Base-by-base conservation (phyloP, 1,140 invertebrate species). In the Macrobrachium nipponense region DNA sequence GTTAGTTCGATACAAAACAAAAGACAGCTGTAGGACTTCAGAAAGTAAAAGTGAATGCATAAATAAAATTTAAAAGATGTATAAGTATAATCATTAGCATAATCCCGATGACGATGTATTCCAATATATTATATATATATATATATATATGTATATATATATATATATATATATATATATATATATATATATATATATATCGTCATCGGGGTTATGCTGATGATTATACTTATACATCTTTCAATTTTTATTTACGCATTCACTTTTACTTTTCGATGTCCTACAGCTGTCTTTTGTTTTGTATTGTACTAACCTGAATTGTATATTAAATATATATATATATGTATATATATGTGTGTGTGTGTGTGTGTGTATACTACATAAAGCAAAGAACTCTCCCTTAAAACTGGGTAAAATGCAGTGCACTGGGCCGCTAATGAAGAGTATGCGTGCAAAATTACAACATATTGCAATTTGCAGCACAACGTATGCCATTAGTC, bases 121-220 rank as follows among this genome's bases (percentile, higher is more conserved):
- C 3, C 20, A 73, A 6, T 18, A 18, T 12, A 18, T 18, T 5
- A 77, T 59, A 77, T 77, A 77, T 77, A 77, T 59, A 77, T 77
- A 77, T 58, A 77, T 59, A 77, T 77, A 77, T 77, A 77, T 77
- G 60, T 77, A 77, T 77, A 77, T 77, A 77, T 77, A 77, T 77
- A 77, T 77, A 77, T 59, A 77, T 77, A 77, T 77, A 77, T 77
- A 77, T 77, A 77, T 77, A 77, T 77, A 77, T 77, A 77, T 77
- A 77, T 77, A 77, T 77, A 77, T 77, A 77, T 77, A 77, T 77
- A 51, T 51, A 51, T 77, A 77, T 77, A 51, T 77, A 27, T 12
- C 27, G 18, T 14, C 14, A 20, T 72, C n/a, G 7, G n/a, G 7
- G 3, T 20, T 72, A 72, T 0, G 0, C 18, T 2, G 3, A 18